Evolutionary conservation across 2,888 invertebrate species (phyloP).

Genomic region (Gibbula magus): DNA sequence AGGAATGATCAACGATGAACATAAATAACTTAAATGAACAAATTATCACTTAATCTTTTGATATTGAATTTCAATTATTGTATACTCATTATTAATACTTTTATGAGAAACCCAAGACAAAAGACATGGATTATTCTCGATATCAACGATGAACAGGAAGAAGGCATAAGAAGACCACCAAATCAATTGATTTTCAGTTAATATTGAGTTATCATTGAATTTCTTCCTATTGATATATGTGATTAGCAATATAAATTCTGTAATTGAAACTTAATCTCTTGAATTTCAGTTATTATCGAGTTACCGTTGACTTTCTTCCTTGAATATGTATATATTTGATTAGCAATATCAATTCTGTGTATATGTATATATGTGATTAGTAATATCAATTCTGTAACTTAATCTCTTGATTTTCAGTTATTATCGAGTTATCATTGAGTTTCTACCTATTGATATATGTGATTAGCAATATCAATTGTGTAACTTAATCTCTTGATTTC

Average conservation of each 20-base stretch:
- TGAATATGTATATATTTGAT: too few species aligned
- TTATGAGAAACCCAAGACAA: too few species aligned
- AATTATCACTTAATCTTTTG: too few species aligned
- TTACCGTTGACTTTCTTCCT: conserved; percentile 69
- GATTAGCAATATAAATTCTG: not conserved
- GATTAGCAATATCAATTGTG: not conserved
- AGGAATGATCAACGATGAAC: too few species aligned
- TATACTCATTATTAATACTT: not conserved
- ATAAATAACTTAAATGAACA: too few species aligned
- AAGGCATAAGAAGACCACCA: too few species aligned
- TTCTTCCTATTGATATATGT: too few species aligned
- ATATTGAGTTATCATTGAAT: conserved; percentile 68
- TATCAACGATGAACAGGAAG: too few species aligned
- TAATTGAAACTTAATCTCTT: too few species aligned
- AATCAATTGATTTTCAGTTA: conserved; percentile 58
- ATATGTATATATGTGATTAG: too few species aligned
- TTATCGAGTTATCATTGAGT: conserved; percentile 68
- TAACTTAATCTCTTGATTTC: not conserved
- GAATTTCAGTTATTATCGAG: conserved; percentile 64
- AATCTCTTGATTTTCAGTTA: conserved; percentile 58
- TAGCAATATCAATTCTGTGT: not conserved
- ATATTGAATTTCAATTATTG: not conserved
- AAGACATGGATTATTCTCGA: too few species aligned
- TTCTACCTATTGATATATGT: too few species aligned
- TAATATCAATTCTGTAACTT: not conserved